Evolutionary conservation across 1,140 invertebrate species (phyloP).

Genomic region (Muscidifurax raptorellus): DNA sequence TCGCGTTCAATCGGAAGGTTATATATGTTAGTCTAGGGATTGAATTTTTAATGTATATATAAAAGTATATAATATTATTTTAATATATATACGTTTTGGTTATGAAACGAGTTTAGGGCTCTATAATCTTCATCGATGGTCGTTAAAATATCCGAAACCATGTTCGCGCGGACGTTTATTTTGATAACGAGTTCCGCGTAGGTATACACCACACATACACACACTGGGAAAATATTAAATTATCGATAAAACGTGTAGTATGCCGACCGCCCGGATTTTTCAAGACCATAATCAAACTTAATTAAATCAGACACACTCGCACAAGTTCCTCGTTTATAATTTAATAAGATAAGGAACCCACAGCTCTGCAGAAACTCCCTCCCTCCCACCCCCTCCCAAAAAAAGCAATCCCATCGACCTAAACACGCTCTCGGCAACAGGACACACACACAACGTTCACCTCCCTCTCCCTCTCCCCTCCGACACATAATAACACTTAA

Average conservation of each 20-base stretch:
- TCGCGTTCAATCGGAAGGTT: too few relatives aligned
- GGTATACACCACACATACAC: too few relatives aligned
- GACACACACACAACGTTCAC: not conserved
- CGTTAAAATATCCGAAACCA: not conserved
- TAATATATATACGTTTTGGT: too few relatives aligned
- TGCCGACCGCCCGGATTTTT: not conserved
- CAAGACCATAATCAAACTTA: not conserved
- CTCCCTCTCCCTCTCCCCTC: too few relatives aligned
- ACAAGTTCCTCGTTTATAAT: not conserved
- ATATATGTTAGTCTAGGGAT: too few relatives aligned
- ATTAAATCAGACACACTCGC: not conserved
- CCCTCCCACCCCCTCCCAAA: too few relatives aligned
- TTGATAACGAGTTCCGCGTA: not conserved
- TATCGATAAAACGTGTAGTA: not conserved
- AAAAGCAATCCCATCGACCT: not conserved
- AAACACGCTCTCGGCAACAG: not conserved
- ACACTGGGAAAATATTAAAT: not conserved
- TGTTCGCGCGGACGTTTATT: not conserved
- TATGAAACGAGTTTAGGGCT: too few relatives aligned
- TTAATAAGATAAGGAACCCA: not conserved
- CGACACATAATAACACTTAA: slow-evolving; percentile 18
- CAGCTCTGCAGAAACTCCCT: not conserved
- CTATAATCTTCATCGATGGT: too few relatives aligned
- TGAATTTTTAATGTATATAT: too few relatives aligned
- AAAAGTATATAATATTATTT: too few relatives aligned